phyloP scores from a whole-genome alignment of 2,888 invertebrate genomes.

The Bombyx huttoni region DNA sequence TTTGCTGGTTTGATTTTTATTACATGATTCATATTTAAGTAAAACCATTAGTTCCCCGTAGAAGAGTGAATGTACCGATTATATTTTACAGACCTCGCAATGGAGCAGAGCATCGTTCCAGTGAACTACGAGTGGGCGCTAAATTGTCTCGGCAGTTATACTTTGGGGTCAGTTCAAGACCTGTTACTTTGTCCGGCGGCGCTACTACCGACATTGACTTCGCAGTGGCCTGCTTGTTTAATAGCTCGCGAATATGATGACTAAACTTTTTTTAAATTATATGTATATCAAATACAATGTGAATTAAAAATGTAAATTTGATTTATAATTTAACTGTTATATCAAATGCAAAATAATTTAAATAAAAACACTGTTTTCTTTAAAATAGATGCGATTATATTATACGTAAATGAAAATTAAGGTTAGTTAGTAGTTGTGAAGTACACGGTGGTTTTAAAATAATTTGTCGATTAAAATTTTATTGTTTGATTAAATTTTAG shows the following conservation, averaged over 20 bases:
- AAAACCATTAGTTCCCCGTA: too few species aligned
- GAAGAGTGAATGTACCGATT: not conserved
- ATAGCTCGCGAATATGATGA: slow-evolving; percentile 27
- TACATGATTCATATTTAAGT: too few species aligned
- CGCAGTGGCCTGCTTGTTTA: slow-evolving; percentile 35
- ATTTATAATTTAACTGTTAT: not conserved
- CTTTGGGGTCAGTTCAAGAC: slow-evolving; percentile 34
- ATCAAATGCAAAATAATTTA: not conserved
- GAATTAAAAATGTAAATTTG: not conserved
- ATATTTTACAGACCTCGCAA: slow-evolving; percentile 42
- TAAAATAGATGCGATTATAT: too few species aligned
- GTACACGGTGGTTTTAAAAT: too few species aligned
- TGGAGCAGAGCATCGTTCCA: slow-evolving; percentile 47
- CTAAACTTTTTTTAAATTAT: not conserved
- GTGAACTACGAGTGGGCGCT: slow-evolving; percentile 64
- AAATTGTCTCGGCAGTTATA: slow-evolving; percentile 53
- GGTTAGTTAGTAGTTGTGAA: too few species aligned
- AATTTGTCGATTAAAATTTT: too few species aligned
- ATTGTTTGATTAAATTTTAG: too few species aligned
- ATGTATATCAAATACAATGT: not conserved
- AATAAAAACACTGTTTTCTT: too few species aligned
- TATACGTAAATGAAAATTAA: too few species aligned
- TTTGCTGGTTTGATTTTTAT: too few species aligned
- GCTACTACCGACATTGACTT: slow-evolving; percentile 25
- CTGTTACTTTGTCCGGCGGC: slow-evolving; percentile 45